Evolutionary conservation across 2,113 vertebrate genomes (phyloP).

Genomic region (Archilochus colubris): DNA sequence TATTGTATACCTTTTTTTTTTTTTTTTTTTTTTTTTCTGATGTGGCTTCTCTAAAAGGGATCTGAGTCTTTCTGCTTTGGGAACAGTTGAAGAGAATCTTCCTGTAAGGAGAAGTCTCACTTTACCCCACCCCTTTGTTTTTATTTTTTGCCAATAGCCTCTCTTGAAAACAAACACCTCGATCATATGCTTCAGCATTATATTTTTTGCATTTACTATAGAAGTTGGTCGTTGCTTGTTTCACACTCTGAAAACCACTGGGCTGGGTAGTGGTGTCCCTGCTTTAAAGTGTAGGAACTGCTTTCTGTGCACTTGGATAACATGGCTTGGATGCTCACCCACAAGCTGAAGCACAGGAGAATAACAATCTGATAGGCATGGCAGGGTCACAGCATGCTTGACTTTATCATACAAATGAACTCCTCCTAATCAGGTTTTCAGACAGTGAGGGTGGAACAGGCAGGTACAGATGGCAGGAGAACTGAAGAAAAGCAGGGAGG

Average conservation of each 20-base stretch:
- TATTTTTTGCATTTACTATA: not conserved
- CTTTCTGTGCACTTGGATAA: not conserved
- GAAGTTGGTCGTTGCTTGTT: not conserved
- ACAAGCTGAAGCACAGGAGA: not conserved
- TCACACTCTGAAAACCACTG: not conserved
- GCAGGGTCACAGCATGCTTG: not conserved
- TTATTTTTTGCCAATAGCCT: not conserved
- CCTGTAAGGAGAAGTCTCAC: not conserved
- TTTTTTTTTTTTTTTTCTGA: not conserved
- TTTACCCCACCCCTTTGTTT: not conserved
- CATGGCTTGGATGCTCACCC: not conserved
- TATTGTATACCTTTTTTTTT: not conserved
- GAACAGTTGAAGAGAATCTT: not conserved
- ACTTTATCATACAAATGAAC: not conserved
- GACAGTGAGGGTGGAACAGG: not conserved
- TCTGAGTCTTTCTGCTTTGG: not conserved
- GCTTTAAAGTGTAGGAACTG: not conserved
- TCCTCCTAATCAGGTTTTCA: not conserved
- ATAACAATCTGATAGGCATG: accelerated
- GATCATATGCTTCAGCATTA: not conserved
- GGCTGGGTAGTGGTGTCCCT: not conserved
- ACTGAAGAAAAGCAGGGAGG: not conserved
- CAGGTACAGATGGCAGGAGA: not conserved
- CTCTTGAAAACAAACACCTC: not conserved
- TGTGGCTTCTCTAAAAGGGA: not conserved